A percentile compares a stretch with the other conserved stretches of the same genome.
These are phyloP conservation scores for Larimichthys crocea DNA, from an alignment of 2,113 vertebrate species.

Conservation along the genomic window DNA sequence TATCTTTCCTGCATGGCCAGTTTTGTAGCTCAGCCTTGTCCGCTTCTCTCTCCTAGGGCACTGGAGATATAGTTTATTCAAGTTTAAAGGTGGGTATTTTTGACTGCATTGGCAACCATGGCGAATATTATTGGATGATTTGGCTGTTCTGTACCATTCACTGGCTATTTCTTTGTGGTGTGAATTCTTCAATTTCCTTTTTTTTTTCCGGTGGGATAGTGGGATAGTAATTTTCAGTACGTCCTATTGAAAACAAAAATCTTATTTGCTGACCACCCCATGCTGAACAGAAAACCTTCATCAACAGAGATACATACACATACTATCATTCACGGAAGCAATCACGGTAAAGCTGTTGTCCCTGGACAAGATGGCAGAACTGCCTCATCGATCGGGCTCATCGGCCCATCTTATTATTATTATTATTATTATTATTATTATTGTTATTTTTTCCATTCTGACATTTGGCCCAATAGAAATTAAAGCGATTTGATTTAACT, in stretches of 20 bases:
- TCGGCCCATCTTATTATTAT: constrained; percentile 31
- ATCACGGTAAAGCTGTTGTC: constrained; percentile 76
- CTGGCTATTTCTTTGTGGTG: constrained; percentile 80
- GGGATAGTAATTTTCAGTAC: constrained; percentile 63
- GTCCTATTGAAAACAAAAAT: constrained; percentile 76
- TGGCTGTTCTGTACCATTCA: constrained; percentile 82
- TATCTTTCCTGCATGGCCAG: constrained; percentile 82
- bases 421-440: too few relatives aligned
- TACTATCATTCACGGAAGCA: constrained; percentile 77
- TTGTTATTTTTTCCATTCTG: constrained; percentile 28
- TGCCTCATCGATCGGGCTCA: constrained; percentile 52
- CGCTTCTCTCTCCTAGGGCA: constrained; percentile 75
- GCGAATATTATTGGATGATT: constrained; percentile 81
- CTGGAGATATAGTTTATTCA: constrained; percentile 81
- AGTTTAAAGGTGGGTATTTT: constrained; percentile 85
- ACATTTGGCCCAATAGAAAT: constrained; percentile 76
- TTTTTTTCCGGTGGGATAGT: constrained; percentile 62
- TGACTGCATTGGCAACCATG: constrained; percentile 83
- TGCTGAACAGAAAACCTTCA: constrained; percentile 77
- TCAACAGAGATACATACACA: constrained; percentile 64
- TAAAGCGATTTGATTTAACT: constrained; percentile 71
- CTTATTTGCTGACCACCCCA: constrained; percentile 80
- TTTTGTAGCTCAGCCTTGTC: constrained; percentile 77
- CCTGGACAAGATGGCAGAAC: constrained; percentile 67
- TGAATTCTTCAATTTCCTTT: constrained; percentile 72